phyloP scores from a whole-genome alignment of 2,888 invertebrate genomes.

The Parnassius orleans region DNA sequence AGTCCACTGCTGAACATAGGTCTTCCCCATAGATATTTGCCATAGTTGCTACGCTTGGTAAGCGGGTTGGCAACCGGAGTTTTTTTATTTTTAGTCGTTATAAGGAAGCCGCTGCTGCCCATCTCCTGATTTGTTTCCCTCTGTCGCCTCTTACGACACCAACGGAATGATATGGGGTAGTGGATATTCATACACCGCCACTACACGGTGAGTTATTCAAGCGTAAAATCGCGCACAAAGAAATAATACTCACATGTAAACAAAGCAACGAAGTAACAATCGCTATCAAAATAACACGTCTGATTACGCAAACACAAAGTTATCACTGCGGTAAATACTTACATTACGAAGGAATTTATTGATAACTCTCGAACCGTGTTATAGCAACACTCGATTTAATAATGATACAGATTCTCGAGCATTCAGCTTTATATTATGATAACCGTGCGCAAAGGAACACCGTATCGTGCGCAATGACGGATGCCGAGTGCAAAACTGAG shows the following conservation, averaged over 20 bases:
- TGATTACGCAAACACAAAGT: neutral
- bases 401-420: neutral
- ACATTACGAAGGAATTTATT: slow-evolving; percentile 2
- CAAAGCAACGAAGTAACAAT: neutral
- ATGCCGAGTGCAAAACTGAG: slow-evolving; percentile 20
- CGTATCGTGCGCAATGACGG: slow-evolving; percentile 7
- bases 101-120: no score
- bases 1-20: no score
- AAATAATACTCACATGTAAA: neutral
- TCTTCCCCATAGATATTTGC: no score
- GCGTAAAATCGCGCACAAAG: no score
- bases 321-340: slow-evolving; percentile 2
- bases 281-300: neutral
- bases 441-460: slow-evolving; percentile 3
- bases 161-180: no score
- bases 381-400: neutral
- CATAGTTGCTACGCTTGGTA: no score
- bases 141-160: no score
- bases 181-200: no score
- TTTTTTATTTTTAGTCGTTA: no score
- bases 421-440: slow-evolving; percentile 10
- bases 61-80: no score
- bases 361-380: neutral
- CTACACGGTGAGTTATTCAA: no score
- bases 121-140: no score